These are phyloP conservation scores for Argyrosomus regius DNA, from an alignment of 2,797 vertebrate genomes.

Conservation along the genomic window DNA sequence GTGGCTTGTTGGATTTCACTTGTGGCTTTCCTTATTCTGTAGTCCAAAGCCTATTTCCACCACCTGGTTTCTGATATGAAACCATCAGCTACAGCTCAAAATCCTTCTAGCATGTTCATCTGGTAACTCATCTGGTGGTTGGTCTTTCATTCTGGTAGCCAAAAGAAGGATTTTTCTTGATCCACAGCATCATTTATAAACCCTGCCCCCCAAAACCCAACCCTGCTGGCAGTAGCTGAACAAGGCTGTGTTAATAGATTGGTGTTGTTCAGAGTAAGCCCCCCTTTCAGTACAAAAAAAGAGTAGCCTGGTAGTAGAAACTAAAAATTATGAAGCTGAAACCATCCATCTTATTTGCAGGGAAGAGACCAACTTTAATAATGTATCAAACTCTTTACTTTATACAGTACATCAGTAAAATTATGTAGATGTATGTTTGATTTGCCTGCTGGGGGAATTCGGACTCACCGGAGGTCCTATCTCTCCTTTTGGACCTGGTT, in stretches of 20 bases:
- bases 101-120: constrained; percentile 13
- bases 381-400: background rate
- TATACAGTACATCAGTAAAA: background rate
- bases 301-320: background rate
- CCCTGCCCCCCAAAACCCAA: background rate
- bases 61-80: constrained; percentile 17
- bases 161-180: constrained; percentile 12
- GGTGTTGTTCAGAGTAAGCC: background rate
- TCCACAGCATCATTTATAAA: constrained; percentile 1
- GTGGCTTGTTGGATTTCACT: background rate
- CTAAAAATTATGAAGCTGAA: background rate
- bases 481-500: constrained; percentile 90
- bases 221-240: background rate
- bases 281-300: background rate
- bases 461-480: constrained; percentile 87
- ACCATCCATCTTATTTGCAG: background rate
- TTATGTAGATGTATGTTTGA: background rate
- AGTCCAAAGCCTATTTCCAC: background rate
- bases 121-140: constrained; percentile 15
- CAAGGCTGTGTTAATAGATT: background rate
- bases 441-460: background rate
- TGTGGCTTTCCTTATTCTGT: background rate
- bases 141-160: constrained; percentile 24
- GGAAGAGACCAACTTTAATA: background rate
- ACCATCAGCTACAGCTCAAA: constrained; percentile 7